These are phyloP conservation scores for Dyspetes luteomarginatus DNA, from an alignment of 2,888 invertebrate genomes.

Conservation along the genomic window DNA sequence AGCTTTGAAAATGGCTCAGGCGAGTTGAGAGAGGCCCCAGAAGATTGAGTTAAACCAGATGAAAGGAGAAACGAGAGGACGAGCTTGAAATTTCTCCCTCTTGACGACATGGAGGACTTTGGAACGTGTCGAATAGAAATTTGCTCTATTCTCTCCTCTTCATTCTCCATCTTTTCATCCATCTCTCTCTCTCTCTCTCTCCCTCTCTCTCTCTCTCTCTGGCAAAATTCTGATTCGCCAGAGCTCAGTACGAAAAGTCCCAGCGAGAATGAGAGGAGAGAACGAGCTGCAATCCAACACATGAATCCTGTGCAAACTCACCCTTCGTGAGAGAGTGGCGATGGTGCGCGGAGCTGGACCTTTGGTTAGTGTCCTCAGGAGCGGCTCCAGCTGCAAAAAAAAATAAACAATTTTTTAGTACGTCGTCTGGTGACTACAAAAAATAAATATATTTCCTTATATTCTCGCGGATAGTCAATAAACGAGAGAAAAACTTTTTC, in stretches of 20 bases:
- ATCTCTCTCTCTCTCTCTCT: neutral
- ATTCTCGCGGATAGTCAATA: neutral
- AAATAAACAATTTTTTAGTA: constrained; percentile 14
- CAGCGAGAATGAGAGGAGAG: neutral
- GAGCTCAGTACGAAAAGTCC: neutral
- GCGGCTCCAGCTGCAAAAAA: constrained; percentile 83
- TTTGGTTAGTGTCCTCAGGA: constrained; percentile 84
- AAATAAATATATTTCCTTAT: neutral
- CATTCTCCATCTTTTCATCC: neutral
- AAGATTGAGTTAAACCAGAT: constrained; percentile 53
- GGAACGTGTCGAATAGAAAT: constrained; percentile 39
- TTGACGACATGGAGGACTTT: constrained; percentile 1
- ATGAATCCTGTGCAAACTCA: constrained; percentile 71
- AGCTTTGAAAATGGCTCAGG: constrained; percentile 13
- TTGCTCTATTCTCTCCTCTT: neutral
- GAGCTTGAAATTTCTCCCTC: neutral
- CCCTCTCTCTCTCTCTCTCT: constrained; percentile 3
- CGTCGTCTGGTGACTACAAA: neutral
- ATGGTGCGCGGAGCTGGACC: constrained; percentile 83
- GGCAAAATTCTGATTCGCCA: neutral
- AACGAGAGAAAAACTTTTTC: neutral
- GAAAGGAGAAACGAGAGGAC: constrained; percentile 44
- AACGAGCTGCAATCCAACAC: neutral
- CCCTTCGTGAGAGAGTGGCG: constrained; percentile 83
- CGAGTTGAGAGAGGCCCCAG: constrained; percentile 34